Conservation (phyloP, 2,113 vertebrate genomes). For the Oncorhynchus kisutch region DNA sequence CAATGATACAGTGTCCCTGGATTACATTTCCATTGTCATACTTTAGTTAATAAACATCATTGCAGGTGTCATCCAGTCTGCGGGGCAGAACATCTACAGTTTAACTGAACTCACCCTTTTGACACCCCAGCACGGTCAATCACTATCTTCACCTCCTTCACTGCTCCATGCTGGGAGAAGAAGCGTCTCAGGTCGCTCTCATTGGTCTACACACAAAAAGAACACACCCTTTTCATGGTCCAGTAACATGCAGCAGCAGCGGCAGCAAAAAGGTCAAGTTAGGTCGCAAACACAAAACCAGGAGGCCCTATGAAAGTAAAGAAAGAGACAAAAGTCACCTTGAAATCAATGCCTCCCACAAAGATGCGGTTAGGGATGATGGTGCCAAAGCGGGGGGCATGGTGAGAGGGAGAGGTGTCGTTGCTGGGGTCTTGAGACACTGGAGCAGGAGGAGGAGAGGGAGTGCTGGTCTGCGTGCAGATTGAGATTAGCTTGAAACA, state of each 20-base stretch:
- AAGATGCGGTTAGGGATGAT: constrained; percentile 87
- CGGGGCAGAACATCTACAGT: background rate
- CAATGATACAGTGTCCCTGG: background rate
- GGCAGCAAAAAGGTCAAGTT: too few relatives aligned
- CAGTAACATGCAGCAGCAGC: too few relatives aligned
- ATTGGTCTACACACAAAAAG: constrained; percentile 68
- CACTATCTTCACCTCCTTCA: constrained; percentile 89
- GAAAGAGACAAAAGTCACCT: constrained; percentile 63
- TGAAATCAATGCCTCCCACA: constrained; percentile 85
- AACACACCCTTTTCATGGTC: too few relatives aligned
- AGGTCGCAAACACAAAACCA: background rate
- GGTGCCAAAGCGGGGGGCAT: constrained; percentile 66
- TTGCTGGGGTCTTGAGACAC: constrained; percentile 56
- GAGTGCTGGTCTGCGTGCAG: constrained; percentile 69
- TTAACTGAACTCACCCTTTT: constrained; percentile 74
- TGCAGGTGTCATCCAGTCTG: background rate
- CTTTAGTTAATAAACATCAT: background rate
- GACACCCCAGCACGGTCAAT: constrained; percentile 81
- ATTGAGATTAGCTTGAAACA: too few relatives aligned
- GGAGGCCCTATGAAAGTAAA: background rate
- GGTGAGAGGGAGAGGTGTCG: constrained; percentile 39
- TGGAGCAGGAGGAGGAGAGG: constrained; percentile 67
- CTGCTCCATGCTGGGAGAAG: constrained; percentile 82
- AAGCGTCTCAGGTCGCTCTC: constrained; percentile 81
- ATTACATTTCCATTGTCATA: background rate